Conservation (phyloP, 2,888 invertebrate species). For the Ditula angustiorana region DNA sequence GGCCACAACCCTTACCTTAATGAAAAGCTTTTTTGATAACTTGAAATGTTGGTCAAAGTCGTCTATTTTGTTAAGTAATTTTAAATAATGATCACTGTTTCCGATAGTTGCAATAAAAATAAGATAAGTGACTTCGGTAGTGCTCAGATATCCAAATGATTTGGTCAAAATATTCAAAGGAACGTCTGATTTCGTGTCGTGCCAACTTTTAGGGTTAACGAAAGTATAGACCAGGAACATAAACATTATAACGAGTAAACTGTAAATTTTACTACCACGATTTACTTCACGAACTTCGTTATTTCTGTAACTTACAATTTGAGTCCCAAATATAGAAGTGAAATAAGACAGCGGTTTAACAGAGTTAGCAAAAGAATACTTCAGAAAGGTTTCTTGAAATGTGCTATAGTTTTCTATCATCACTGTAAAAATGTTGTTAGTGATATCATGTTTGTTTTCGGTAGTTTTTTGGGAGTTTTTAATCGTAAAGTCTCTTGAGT, state of each 20-base stretch:
- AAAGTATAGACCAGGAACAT: conserved; percentile 44
- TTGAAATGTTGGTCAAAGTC: conserved; percentile 56
- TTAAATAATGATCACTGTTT: conserved; percentile 52
- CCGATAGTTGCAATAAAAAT: conserved; percentile 52
- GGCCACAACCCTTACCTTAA: conserved; percentile 49
- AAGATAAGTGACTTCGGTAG: conserved; percentile 54
- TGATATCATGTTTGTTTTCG: neutral
- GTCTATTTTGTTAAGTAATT: conserved; percentile 57
- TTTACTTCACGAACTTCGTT: conserved; percentile 45
- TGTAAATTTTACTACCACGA: conserved; percentile 52
- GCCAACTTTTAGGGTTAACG: conserved; percentile 56
- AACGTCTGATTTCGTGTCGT: conserved; percentile 54
- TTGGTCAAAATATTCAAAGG: conserved; percentile 63
- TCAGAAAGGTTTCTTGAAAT: conserved; percentile 13
- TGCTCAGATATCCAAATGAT: conserved; percentile 50
- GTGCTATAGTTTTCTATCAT: conserved; percentile 18
- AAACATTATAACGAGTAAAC: conserved; percentile 48
- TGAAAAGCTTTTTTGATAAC: conserved; percentile 47
- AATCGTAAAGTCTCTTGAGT: conserved; percentile 19
- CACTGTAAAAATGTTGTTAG: conserved; percentile 18
- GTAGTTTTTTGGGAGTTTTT: neutral
- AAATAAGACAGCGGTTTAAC: conserved; percentile 59
- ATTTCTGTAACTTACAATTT: conserved; percentile 52
- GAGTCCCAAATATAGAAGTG: conserved; percentile 57
- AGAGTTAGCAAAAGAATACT: conserved; percentile 52